Base-by-base conservation (phyloP, 2,888 invertebrate genomes). In the Dimorphilus gyrociliatus region DNA sequence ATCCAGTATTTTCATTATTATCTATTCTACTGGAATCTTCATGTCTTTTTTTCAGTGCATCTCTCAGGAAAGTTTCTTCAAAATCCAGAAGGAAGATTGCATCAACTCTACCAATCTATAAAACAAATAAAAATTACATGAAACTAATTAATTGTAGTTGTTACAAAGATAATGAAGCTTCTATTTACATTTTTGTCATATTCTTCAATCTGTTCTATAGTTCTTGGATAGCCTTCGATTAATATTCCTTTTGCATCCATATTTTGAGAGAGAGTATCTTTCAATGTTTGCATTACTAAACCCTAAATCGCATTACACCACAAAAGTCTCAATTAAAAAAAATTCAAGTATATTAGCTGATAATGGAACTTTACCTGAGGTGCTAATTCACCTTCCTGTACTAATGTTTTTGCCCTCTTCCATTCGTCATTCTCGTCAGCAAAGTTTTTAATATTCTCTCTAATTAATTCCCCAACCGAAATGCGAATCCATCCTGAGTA, bases 191-290 rank as follows among this genome's bases (percentile, higher is more conserved):
- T 25, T 19, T 23, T 44, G 16, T 50, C 41, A 35, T 57, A 53
- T 23, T 60, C 59, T 17, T 45, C 41, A 0, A 55, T 50, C 34
- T 67, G 66, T 4, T 48, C 43, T 37, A 54, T 35, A 13, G 55
- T 56, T 29, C 65, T 42, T 4, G 66, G 66, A 39, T 57, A 67
- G 3, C 66, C 65, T 36, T 64, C 63, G 12, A 67, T 48, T n/a
- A 67, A 52, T 38, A 63, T 57, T 13, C 66, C 66, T 41, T 54
- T 54, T 19, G 58, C 55, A 17, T 48, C 38, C 4, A 36, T 35
- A 15, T 6, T 6, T 24, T 24, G 14, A 14, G 25, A 24, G 15
- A 21, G n/a, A 21, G 8, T 10, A 10, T 40, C 39, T 35, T 53
- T 50, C 12, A 66, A 37, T 5, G 47, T 47, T 7, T 47, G 40